Conservation (phyloP, 2,888 invertebrate species). For the Synanthedon andrenaeformis region DNA sequence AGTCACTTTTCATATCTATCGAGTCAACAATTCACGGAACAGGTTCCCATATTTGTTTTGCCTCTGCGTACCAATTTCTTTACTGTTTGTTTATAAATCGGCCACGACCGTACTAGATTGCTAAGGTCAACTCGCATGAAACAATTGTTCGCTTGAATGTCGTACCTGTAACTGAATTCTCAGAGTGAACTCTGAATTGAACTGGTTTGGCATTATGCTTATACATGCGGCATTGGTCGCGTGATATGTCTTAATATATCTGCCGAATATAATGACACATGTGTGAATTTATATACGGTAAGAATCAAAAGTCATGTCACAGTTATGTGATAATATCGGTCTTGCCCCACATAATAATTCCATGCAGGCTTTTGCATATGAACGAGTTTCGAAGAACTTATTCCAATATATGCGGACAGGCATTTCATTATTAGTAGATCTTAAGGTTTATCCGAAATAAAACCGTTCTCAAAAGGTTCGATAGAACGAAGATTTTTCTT, state of each 20-base stretch:
- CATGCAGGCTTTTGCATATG: no score
- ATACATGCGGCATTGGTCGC: slow-evolving; percentile 34
- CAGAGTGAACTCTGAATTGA: slow-evolving; percentile 47
- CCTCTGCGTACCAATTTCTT: slow-evolving; percentile 1
- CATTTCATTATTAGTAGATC: no score
- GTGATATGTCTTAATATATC: slow-evolving; percentile 26
- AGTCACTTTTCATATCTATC: slow-evolving; percentile 2
- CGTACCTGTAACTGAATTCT: slow-evolving; percentile 51
- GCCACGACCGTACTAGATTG: slow-evolving; percentile 17
- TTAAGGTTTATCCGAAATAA: no score
- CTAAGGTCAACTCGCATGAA: slow-evolving; percentile 15
- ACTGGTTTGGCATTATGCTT: slow-evolving; percentile 40
- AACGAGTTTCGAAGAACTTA: no score
- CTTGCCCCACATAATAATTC: no score
- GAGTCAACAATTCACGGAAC: slow-evolving; percentile 6
- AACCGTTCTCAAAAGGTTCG: no score
- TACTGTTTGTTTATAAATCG: slow-evolving; percentile 18
- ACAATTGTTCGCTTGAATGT: slow-evolving; percentile 27
- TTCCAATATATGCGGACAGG: no score
- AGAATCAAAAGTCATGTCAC: no score
- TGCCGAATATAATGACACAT: no score
- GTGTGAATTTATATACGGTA: no score
- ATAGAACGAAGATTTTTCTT: no score
- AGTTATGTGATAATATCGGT: no score
- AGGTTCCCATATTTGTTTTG: slow-evolving; percentile 4